Conservation (phyloP, 2,113 vertebrate species). For the Pterocles burchelli region DNA sequence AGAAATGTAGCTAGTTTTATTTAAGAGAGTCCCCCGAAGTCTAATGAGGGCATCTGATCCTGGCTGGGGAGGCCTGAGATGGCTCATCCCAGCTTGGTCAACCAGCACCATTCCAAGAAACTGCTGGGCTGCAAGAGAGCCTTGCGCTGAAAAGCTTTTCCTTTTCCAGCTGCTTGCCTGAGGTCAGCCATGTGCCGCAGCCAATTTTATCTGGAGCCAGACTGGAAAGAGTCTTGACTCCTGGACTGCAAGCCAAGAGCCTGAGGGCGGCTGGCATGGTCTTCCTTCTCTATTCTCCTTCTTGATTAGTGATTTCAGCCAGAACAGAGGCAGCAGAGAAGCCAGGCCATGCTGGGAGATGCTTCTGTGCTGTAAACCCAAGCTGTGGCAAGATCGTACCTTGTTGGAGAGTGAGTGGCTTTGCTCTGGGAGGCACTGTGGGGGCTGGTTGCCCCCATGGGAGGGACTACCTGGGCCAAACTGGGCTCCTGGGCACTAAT, state of each 20-base stretch:
- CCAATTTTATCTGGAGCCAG: background rate
- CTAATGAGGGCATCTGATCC: accelerated
- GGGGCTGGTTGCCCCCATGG: background rate
- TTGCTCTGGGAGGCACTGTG: background rate
- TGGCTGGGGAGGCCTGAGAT: background rate
- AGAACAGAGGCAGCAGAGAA: conserved; percentile 7
- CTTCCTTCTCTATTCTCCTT: background rate
- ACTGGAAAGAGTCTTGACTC: background rate
- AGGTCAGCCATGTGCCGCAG: background rate
- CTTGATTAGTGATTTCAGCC: conserved; percentile 11
- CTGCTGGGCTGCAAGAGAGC: background rate
- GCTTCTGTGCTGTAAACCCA: background rate
- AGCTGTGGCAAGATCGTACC: background rate
- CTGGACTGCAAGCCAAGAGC: conserved; percentile 19
- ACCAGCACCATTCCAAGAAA: background rate
- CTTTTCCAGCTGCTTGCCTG: conserved; percentile 1
- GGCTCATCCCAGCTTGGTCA: background rate
- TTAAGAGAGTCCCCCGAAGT: background rate
- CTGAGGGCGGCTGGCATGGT: background rate
- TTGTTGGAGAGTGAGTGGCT: background rate
- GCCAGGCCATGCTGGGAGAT: background rate
- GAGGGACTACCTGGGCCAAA: background rate
- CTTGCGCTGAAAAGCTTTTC: background rate
- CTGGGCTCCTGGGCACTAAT: background rate
- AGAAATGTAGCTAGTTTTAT: background rate